Evolutionary conservation across 2,113 vertebrate species (phyloP).

Genomic region (Hyla sarda): DNA sequence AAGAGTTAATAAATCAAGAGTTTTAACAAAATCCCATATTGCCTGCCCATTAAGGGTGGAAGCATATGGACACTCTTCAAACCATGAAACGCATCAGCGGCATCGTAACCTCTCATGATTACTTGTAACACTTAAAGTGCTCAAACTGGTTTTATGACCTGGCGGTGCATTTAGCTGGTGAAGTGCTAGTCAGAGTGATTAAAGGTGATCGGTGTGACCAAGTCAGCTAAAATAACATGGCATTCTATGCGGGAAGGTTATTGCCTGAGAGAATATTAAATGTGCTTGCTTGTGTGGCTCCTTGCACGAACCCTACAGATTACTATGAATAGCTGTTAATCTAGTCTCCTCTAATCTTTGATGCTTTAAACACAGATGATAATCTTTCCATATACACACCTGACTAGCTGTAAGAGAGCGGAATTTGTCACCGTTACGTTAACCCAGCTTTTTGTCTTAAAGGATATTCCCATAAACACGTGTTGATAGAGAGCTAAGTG

Average conservation of each 20-base stretch:
- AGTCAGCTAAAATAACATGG: neutral
- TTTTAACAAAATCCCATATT: neutral
- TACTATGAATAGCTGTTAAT: neutral
- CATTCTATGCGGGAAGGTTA: neutral
- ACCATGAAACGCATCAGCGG: neutral
- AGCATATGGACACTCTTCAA: neutral
- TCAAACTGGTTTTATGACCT: neutral
- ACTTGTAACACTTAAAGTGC: neutral
- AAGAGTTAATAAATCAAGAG: neutral
- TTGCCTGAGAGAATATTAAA: neutral
- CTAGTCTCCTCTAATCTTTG: neutral
- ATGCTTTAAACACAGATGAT: neutral
- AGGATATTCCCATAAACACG: neutral
- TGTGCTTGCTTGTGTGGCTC: neutral
- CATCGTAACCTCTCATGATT: neutral
- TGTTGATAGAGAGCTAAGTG: neutral
- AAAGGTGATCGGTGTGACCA: conserved; percentile 7
- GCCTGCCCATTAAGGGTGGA: neutral
- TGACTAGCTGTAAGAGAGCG: neutral
- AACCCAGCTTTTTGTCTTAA: neutral
- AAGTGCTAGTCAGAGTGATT: neutral
- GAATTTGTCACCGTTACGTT: neutral
- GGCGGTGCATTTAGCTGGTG: neutral
- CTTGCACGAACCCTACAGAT: neutral
- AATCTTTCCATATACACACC: neutral